Base-by-base conservation (phyloP, 1,140 invertebrate species). In the Globodera ellingtonae region DNA sequence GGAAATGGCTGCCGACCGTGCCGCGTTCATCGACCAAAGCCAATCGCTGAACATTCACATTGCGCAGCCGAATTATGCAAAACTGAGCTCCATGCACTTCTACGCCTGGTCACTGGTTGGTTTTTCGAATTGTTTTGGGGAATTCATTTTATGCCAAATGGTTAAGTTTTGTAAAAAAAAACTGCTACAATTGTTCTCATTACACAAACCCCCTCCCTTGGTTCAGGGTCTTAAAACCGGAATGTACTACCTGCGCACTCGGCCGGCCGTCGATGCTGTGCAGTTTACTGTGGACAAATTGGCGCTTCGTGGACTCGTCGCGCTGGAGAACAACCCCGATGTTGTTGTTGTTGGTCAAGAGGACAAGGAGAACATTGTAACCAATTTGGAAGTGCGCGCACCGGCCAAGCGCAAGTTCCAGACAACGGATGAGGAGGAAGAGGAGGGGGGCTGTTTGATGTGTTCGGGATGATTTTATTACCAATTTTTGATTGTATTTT, bases 231-330 rank as follows among this genome's bases (percentile, higher is more conserved):
- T 99, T 15, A 99, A 99, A 91, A 99, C 97, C 48, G 97, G 97
- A 59, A 98, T 99, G 96, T 99, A 99, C 90, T 99, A 99, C 90
- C 91, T 99, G 79, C 92, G 97, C 48, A 98, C 95, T 0, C 98
- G 97, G 87, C 95, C 97, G 9, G 96, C 97, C 7, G 96, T 94
- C 3, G 94, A 95, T 89, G 95, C 97, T 8, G 95, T 98, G 86
- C 95, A 99, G 89, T 98, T 99, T 89, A 98, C 97, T 15, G 75
- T 86, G n/a, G 48, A 82, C 56, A 82, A 82, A 50, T 56, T 80
- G 56, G 72, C 81, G 4, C 66, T 82, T 24, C 67, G 66, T n/a
- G 81, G 50, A 48, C 35, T 24, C 9, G 24, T 48, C 8, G 69
- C 7, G 35, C 44, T 3, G 18, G 50, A 78, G 46, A 80, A 59